Evolutionary conservation across 2,113 vertebrate species (phyloP).

Genomic region (Pongo pygmaeus): DNA sequence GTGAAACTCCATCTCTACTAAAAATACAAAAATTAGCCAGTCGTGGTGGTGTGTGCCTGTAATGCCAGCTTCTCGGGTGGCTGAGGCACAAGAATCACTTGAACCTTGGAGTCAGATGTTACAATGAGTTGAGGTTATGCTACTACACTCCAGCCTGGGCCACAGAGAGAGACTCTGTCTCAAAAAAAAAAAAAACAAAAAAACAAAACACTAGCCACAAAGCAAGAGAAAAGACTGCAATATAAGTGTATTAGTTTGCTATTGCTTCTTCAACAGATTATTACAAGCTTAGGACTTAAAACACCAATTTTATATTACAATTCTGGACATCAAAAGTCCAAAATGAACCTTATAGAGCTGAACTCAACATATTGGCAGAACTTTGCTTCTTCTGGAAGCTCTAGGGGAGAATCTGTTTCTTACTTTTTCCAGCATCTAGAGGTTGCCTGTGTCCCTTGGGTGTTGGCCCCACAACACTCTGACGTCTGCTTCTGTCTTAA

Average conservation of each 20-base stretch:
- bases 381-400: not conserved
- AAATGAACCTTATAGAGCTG: not conserved
- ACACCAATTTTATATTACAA: not conserved
- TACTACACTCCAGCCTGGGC: too few species aligned
- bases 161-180: too few species aligned
- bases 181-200: too few species aligned
- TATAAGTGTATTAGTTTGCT: not conserved
- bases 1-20: too few species aligned
- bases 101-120: too few species aligned
- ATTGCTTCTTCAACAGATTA: not conserved
- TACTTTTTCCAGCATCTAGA: not conserved
- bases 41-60: too few species aligned
- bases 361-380: not conserved
- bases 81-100: too few species aligned
- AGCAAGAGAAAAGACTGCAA: not conserved
- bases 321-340: not conserved
- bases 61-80: too few species aligned
- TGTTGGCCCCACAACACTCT: not conserved
- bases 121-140: too few species aligned
- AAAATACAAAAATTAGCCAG: too few species aligned
- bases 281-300: not conserved
- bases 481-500: not conserved
- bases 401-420: not conserved
- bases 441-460: not conserved
- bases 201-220: not conserved